Conservation (phyloP, 1,140 invertebrate species). For the Camponotus floridanus region DNA sequence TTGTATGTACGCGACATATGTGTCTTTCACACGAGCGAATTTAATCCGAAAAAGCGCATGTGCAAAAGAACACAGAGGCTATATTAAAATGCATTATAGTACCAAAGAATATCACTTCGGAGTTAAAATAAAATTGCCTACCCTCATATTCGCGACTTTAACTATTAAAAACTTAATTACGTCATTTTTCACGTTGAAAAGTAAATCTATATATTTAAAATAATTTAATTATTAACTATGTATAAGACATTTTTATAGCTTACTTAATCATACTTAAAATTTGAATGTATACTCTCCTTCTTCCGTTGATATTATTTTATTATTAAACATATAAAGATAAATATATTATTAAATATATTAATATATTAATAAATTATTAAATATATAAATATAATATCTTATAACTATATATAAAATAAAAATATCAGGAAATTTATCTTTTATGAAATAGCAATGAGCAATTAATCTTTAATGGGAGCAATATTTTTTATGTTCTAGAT, state of each 20-base stretch:
- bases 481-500: constrained; percentile 18
- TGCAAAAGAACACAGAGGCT: constrained; percentile 21
- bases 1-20: neutral
- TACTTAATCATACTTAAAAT: neutral
- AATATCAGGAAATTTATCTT: neutral
- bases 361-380: neutral
- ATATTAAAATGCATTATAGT: constrained; percentile 45
- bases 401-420: neutral
- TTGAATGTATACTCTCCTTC: neutral
- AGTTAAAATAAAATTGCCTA: constrained; percentile 33
- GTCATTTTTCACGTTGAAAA: neutral
- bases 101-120: neutral
- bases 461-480: constrained; percentile 38
- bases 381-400: neutral
- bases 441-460: neutral
- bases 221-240: neutral
- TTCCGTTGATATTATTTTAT: neutral
- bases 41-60: constrained; percentile 23
- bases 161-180: neutral
- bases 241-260: neutral
- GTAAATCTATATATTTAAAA: no score
- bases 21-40: neutral
- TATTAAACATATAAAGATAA: neutral
- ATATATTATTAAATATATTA: no score
- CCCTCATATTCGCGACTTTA: neutral